Evolutionary conservation across 2,113 vertebrate genomes (phyloP).

Genomic region (Cynocephalus volans): DNA sequence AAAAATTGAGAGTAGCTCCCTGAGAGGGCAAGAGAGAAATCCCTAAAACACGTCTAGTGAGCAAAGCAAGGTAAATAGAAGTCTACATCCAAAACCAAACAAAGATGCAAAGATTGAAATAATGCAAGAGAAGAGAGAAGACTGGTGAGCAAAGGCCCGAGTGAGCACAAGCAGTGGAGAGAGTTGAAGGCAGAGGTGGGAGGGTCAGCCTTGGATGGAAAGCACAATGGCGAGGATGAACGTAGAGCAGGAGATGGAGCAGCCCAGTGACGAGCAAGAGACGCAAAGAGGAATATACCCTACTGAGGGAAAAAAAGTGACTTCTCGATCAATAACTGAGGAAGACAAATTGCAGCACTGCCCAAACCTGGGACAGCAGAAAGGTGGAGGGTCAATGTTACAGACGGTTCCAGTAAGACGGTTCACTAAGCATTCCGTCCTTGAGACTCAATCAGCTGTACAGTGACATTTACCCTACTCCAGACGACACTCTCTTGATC

Average conservation of each 20-base stretch:
- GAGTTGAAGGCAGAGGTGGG: neutral
- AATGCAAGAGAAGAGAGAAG: neutral
- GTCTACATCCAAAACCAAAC: neutral
- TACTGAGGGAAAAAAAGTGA: neutral
- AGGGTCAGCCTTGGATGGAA: neutral
- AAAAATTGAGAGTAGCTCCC: neutral
- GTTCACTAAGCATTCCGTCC: neutral
- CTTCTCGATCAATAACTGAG: neutral
- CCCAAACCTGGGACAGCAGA: neutral
- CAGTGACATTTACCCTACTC: neutral
- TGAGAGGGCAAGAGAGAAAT: neutral
- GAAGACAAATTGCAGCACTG: neutral
- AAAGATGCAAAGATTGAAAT: neutral
- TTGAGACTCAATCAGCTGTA: neutral
- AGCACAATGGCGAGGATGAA: neutral
- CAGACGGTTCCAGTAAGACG: accelerated
- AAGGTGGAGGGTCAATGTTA: neutral
- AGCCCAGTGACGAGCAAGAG: neutral
- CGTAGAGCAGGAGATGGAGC: accelerated
- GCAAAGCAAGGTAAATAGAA: neutral
- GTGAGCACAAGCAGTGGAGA: neutral
- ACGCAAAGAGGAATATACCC: neutral
- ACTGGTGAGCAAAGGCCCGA: neutral
- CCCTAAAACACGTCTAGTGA: neutral
- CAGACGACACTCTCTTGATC: neutral